phyloP scores from a whole-genome alignment of 2,113 vertebrate species.

The Nothocercus julius region DNA sequence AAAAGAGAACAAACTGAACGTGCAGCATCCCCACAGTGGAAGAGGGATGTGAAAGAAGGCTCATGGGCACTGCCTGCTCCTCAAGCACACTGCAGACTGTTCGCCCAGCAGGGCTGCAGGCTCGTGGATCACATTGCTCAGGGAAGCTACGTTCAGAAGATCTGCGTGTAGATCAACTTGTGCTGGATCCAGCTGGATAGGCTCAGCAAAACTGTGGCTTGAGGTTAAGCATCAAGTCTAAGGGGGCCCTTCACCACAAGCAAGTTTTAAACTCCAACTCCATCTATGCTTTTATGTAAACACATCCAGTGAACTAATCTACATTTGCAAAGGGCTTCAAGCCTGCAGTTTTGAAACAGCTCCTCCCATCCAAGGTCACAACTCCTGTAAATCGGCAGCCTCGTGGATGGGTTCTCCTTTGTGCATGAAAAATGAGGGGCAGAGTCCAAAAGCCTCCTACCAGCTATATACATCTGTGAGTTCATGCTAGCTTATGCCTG shows the following conservation, averaged over 20 bases:
- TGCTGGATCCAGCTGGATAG: not conserved
- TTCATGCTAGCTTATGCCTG: not conserved
- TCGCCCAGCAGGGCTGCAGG: not conserved
- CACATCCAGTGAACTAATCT: not conserved
- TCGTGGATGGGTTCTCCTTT: not conserved
- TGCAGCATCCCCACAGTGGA: no score
- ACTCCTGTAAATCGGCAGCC: not conserved
- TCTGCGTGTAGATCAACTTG: no score
- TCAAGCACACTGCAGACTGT: not conserved
- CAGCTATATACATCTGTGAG: not conserved
- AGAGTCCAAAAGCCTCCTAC: not conserved
- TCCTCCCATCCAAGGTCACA: not conserved
- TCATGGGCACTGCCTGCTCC: not conserved
- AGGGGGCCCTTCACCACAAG: not conserved
- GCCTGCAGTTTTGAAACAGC: not conserved
- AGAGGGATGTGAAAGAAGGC: not conserved
- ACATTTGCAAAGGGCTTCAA: not conserved
- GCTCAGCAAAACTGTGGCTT: not conserved
- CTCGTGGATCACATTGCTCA: not conserved
- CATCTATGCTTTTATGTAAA: not conserved
- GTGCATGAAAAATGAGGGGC: not conserved
- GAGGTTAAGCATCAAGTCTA: not conserved
- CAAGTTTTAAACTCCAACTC: not conserved
- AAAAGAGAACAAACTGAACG: no score
- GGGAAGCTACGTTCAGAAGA: not conserved